Percentiles rank a stretch among this genome's conserved stretches.
Evolutionary conservation across 2,888 invertebrate species (phyloP).

Genomic region (Vanessa cardui): DNA sequence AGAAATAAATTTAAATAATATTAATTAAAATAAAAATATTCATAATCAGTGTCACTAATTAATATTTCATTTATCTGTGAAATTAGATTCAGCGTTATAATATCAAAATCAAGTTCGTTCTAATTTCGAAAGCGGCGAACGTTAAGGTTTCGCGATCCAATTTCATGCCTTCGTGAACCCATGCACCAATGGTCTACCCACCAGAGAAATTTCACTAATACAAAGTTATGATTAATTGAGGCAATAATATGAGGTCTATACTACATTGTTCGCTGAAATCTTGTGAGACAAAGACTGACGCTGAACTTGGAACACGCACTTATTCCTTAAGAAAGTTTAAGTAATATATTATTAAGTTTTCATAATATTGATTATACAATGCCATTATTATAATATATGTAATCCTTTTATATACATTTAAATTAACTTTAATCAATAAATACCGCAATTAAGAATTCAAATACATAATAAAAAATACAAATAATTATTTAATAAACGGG

Average conservation of each 20-base stretch:
- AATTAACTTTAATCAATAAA: no score
- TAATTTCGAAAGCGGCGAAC: slow-evolving; percentile 63
- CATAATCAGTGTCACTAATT: neutral
- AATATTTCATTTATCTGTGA: slow-evolving; percentile 10
- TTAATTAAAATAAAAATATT: neutral
- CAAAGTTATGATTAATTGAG: slow-evolving; percentile 82
- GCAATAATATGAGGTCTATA: slow-evolving; percentile 74
- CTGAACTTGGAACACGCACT: slow-evolving; percentile 41
- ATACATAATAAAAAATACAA: no score
- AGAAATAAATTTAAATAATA: neutral
- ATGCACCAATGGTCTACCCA: slow-evolving; percentile 73
- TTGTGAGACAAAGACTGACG: slow-evolving; percentile 45
- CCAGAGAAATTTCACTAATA: slow-evolving; percentile 79
- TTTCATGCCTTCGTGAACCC: slow-evolving; percentile 79
- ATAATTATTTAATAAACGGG: no score
- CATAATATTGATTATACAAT: neutral
- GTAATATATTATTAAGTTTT: neutral
- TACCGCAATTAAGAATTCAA: no score
- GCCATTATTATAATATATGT: neutral
- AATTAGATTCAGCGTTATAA: slow-evolving; percentile 39
- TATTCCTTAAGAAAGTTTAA: slow-evolving; percentile 31
- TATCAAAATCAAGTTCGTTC: slow-evolving; percentile 66
- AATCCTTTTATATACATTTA: no score
- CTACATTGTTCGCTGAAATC: slow-evolving; percentile 58
- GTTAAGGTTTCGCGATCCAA: slow-evolving; percentile 74